Evolutionary conservation across 2,797 vertebrate genomes (phyloP), one percentile per base, ranked within the genome.

Genomic region (Spea hammondii): DNA sequence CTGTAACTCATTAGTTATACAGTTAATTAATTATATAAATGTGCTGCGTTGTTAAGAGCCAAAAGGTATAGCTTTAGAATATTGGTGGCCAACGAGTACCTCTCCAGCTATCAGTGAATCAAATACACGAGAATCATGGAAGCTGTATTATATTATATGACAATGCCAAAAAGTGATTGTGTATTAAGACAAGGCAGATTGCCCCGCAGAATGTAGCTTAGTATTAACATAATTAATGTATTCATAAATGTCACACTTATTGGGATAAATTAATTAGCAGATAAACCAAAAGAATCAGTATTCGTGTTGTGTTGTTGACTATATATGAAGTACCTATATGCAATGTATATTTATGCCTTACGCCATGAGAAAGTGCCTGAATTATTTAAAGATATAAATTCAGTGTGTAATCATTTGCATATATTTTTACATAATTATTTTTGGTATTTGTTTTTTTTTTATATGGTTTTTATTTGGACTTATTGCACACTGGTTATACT

Each of bases 341-440:
- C 32, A 51, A 44, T 77, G 67, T 53, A 71, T 64, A 53, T 65
- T 46, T 64, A 77, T 50, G 46, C 50, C 55, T 55, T 72, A 48
- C 49, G 76, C 69, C 65, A 78, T 45, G 64, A 54, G 76, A 57
- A 78, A 78, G 69, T 71, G 76, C 76, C 69, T 78, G 76, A 71
- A 71, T 65, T 5, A 65, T 44, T 65, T 55, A 6, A 48, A 47
- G 62, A 17, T 32, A 46, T 57, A 50, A 44, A 32, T n/a, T 48
- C n/a, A 49, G 6, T 65, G 17, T 72, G 49, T 51, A 64, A 77
- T 59, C 57, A 32, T 4, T 46, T 55, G 6, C 65, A 55, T 51
- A 53, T 45, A 6, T 70, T 60, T 54, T 11, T 32, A 32, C 32
- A 32, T 32, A 32, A 32, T 32, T 32, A 32, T 32, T 32, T 32